Conservation (phyloP, 2,797 vertebrate genomes). For the Okamejei kenojei region DNA sequence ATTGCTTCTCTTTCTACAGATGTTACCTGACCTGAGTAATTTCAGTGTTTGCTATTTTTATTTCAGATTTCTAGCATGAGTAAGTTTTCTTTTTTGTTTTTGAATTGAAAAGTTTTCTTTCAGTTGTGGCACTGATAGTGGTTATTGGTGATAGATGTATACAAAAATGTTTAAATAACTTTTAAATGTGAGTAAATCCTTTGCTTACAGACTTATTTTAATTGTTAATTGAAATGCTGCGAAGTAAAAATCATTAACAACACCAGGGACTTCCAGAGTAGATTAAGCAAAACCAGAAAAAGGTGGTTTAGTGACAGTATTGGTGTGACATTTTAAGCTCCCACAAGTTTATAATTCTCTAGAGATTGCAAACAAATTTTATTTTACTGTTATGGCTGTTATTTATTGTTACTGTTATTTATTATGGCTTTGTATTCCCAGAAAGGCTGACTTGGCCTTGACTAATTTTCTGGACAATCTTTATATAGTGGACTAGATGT, state of each 20-base stretch:
- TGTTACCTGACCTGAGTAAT: too few species aligned
- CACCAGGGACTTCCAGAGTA: not conserved
- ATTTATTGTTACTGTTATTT: too few species aligned
- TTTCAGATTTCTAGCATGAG: too few species aligned
- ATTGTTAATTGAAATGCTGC: not conserved
- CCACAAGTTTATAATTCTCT: not conserved
- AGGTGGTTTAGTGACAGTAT: not conserved
- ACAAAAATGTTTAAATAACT: not conserved
- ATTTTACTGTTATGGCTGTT: not conserved
- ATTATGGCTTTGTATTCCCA: not conserved
- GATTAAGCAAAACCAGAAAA: not conserved
- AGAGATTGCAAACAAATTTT: not conserved
- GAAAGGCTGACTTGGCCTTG: not conserved
- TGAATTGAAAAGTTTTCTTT: not conserved
- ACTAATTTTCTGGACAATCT: not conserved
- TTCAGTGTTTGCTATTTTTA: too few species aligned
- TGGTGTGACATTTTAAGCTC: not conserved
- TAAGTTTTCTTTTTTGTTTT: too few species aligned
- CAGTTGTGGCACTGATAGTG: not conserved
- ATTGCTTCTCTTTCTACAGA: too few species aligned
- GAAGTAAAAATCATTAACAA: not conserved
- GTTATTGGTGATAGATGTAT: not conserved
- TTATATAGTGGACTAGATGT: not conserved
- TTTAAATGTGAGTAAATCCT: not conserved
- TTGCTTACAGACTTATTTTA: not conserved